Evolutionary conservation across 2,797 vertebrate genomes (phyloP).

Genomic region (Peromyscus aztecus): DNA sequence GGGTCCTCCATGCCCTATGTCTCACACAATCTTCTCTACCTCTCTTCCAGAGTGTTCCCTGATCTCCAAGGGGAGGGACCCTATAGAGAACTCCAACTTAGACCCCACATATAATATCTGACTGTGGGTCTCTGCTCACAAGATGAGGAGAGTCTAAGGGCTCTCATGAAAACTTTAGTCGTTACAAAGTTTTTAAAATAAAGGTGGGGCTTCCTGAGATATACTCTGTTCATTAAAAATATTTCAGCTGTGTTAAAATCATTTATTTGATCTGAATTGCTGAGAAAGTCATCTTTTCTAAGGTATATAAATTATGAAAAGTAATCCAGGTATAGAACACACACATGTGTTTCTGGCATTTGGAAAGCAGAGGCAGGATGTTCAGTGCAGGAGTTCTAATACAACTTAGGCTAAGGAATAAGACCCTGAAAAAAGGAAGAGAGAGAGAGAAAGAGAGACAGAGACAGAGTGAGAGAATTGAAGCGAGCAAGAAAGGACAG

Average conservation of each 20-base stretch:
- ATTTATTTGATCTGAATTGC: background rate
- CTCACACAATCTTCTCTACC: background rate
- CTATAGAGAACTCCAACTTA: background rate
- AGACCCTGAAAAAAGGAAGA: background rate
- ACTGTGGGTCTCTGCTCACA: background rate
- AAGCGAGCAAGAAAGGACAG: background rate
- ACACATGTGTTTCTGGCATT: background rate
- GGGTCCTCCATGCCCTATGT: background rate
- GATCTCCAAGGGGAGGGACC: background rate
- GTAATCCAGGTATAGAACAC: background rate
- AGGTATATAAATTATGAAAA: conserved; percentile 58
- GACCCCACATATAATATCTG: background rate
- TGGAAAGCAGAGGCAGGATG: background rate
- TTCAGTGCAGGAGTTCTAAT: background rate
- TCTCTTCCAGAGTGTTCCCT: background rate
- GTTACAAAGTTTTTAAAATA: background rate
- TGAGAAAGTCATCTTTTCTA: background rate
- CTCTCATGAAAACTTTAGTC: background rate
- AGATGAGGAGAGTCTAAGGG: background rate
- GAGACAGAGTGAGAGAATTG: background rate
- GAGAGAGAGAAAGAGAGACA: background rate
- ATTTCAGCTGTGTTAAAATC: background rate
- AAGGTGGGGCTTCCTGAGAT: background rate
- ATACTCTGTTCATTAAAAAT: background rate
- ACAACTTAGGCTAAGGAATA: background rate